A percentile compares a stretch with the other conserved stretches of the same genome.
Evolutionary conservation across 2,888 invertebrate species (phyloP).

Genomic region (Eugnorisma glareosa): DNA sequence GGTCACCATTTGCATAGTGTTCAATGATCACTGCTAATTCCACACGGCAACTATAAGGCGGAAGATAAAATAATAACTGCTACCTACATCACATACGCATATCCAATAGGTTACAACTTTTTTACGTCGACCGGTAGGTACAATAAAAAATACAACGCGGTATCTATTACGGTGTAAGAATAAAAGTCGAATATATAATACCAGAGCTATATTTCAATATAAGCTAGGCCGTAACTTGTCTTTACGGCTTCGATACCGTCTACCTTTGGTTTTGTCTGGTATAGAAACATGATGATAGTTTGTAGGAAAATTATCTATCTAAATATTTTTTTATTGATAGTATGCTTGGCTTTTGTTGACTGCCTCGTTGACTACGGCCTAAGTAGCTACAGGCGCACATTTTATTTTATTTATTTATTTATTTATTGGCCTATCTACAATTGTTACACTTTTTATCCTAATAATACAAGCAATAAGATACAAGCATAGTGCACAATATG

Average conservation of each 20-base stretch:
- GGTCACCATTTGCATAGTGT: no score
- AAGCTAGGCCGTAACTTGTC: conserved; percentile 54
- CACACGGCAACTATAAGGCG: no score
- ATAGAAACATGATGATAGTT: conserved; percentile 12
- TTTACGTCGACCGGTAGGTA: neutral
- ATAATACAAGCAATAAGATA: no score
- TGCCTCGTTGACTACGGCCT: no score
- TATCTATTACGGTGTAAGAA: conserved; percentile 35
- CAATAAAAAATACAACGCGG: conserved; percentile 6
- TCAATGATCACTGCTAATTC: no score
- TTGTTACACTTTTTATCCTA: no score
- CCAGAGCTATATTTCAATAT: conserved; percentile 48
- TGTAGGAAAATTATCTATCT: neutral
- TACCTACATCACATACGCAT: neutral
- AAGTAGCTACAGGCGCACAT: no score
- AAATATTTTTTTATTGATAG: neutral
- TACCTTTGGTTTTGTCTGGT: conserved; percentile 31
- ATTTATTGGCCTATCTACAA: no score
- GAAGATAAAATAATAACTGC: neutral
- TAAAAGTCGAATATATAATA: conserved; percentile 43
- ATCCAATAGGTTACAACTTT: neutral
- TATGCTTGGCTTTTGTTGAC: no score
- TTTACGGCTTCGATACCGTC: conserved; percentile 45
- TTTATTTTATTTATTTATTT: no score
- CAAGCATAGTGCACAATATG: no score